Evolutionary conservation across 2,113 vertebrate species (phyloP).

Genomic region (Lophochroa leadbeateri): DNA sequence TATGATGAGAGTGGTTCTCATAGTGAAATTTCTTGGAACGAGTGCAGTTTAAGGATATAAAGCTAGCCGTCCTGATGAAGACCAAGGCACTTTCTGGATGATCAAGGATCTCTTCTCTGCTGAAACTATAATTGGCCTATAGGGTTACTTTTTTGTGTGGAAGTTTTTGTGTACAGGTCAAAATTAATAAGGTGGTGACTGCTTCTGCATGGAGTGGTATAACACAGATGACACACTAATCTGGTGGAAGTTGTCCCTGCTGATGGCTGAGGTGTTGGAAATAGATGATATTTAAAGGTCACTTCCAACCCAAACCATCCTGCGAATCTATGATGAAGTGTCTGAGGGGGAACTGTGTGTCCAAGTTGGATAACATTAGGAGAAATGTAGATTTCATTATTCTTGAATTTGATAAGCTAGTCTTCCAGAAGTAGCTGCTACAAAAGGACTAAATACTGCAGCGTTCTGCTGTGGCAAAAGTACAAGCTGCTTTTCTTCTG

Average conservation of each 20-base stretch:
- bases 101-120: neutral
- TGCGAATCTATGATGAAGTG: neutral
- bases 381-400: neutral
- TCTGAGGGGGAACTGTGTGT: neutral
- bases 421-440: neutral
- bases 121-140: neutral
- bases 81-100: neutral
- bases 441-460: neutral
- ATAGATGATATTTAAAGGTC: neutral
- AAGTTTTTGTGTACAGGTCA: neutral
- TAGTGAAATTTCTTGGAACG: neutral
- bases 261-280: neutral
- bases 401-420: neutral
- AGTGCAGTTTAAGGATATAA: neutral
- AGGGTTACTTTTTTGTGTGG: neutral
- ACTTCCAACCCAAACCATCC: neutral
- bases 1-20: neutral
- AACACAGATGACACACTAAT: neutral
- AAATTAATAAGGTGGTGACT: too few species aligned
- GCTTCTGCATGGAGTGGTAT: accelerated
- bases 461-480: neutral
- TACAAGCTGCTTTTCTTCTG: neutral
- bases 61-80: neutral
- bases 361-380: neutral
- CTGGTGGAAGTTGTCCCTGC: neutral